Conservation (phyloP, 2,888 invertebrate genomes). For the Mesopsocus fuscifrons region DNA sequence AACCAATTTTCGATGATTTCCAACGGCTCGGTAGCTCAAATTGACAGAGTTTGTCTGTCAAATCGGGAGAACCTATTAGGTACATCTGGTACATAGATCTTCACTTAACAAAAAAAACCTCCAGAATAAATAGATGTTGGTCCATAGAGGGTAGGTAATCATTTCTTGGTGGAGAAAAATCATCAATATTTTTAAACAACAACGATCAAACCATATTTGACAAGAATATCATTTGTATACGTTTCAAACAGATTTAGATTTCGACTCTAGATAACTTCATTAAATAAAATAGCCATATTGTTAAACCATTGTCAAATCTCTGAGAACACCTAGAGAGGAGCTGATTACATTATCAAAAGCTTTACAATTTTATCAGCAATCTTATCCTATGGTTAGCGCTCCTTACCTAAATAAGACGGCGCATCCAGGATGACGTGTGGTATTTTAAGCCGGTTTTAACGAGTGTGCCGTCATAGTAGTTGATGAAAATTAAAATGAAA, state of each 20-base stretch:
- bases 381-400: slow-evolving; percentile 6
- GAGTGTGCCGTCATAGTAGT: not conserved
- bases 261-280: slow-evolving; percentile 4
- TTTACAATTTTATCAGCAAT: slow-evolving; percentile 10
- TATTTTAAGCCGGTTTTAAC: too few species aligned
- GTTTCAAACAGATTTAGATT: slow-evolving; percentile 3
- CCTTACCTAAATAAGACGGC: not conserved
- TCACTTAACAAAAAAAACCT: too few species aligned
- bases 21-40: too few species aligned
- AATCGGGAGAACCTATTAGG: too few species aligned
- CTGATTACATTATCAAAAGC: slow-evolving; percentile 8
- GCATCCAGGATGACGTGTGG: not conserved
- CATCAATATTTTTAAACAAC: too few species aligned
- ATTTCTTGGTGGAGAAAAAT: too few species aligned
- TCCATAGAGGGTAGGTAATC: too few species aligned
- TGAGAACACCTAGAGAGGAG: slow-evolving; percentile 9
- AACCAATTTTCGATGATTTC: too few species aligned
- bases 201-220: not conserved
- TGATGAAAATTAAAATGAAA: not conserved
- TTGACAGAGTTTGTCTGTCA: too few species aligned
- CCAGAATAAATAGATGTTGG: too few species aligned
- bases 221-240: not conserved
- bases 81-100: too few species aligned
- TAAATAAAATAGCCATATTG: slow-evolving; percentile 5
- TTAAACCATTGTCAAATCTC: not conserved